Evolutionary conservation across 2,888 invertebrate genomes (phyloP), one percentile per base, ranked within the genome.

Genomic region (Digitonthophagus gazella): DNA sequence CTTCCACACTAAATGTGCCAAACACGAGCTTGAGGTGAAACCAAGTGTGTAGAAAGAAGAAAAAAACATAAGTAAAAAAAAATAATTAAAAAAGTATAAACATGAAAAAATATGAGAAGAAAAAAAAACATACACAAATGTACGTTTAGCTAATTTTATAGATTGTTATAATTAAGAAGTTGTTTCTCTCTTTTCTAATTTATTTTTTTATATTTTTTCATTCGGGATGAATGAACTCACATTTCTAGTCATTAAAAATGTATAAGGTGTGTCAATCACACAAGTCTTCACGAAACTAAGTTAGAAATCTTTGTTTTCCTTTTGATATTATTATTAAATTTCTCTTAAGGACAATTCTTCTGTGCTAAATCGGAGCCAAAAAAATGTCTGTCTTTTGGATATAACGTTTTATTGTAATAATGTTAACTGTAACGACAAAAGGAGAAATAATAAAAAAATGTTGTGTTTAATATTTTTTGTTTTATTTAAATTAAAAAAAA

Each of bases 1-100:
- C 78, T 79, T 79, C 78, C 78, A 75, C 76, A 75, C 76, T 78
- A 80, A 80, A 77, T 80, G 80, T 81, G 81, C 81, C 82, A 82
- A 81, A 80, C 65, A 72, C 72, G 76, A 76, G 76, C 76, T 76
- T 75, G 74, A 74, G 65, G 68, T 69, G 20, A 68, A 75, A 75
- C 72, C 72, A 75, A 72, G 73, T 74, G 74, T 75, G 74, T 74
- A 79, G 72, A 75, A 73, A 16, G 72, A 58, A 20, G 18, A 61
- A 19, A 74, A 69, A 73, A 71, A 69, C 64, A 66, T 71, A 70
- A 73, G 74, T 74, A 76, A 77, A 74, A 77, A 16, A 18, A 65
- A 18, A 54, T 3, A 20, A 19, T 20, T 67, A 20, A 56, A 66
- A 55, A 55, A 28, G 15, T 15, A 28, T 28, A 44, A 15, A 20